phyloP scores from a whole-genome alignment of 2,797 vertebrate genomes.

The Anguilla pacifica region DNA sequence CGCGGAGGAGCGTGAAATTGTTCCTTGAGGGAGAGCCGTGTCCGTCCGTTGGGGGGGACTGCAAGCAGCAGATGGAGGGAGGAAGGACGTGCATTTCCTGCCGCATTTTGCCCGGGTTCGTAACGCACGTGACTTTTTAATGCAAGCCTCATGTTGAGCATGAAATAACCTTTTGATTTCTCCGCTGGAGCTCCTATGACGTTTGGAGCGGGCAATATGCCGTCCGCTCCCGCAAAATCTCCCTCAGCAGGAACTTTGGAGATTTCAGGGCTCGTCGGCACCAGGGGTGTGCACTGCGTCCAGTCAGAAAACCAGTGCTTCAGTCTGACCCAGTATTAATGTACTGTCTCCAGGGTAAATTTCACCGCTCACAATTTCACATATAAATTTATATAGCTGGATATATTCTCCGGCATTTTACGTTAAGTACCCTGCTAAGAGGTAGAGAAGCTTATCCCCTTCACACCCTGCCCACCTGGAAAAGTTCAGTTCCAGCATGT shows the following conservation, averaged over 20 bases:
- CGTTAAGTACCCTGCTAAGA: neutral
- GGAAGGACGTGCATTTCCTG: neutral
- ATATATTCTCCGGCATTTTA: neutral
- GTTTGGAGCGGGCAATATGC: slow-evolving; percentile 41
- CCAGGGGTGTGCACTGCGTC: neutral
- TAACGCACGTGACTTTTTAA: slow-evolving; percentile 15
- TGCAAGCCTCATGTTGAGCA: slow-evolving; percentile 16
- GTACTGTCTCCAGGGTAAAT: neutral
- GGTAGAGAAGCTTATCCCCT: neutral
- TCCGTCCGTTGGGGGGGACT: neutral
- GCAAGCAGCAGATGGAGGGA: neutral
- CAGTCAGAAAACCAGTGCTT: neutral
- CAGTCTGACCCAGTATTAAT: neutral
- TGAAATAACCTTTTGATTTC: slow-evolving; percentile 37
- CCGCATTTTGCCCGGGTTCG: neutral
- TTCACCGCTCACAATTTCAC: neutral
- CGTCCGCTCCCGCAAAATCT: neutral
- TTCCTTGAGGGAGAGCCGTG: slow-evolving; percentile 49
- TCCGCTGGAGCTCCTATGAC: slow-evolving; percentile 22
- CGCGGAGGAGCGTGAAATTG: slow-evolving; percentile 58
- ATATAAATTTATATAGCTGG: neutral
- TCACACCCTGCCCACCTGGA: neutral
- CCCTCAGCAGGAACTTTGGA: neutral
- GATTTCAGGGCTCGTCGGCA: neutral
- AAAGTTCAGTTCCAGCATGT: neutral